These are phyloP conservation scores for Aphidius ervi DNA, from an alignment of 1,140 invertebrate genomes.

Conservation along the genomic window DNA sequence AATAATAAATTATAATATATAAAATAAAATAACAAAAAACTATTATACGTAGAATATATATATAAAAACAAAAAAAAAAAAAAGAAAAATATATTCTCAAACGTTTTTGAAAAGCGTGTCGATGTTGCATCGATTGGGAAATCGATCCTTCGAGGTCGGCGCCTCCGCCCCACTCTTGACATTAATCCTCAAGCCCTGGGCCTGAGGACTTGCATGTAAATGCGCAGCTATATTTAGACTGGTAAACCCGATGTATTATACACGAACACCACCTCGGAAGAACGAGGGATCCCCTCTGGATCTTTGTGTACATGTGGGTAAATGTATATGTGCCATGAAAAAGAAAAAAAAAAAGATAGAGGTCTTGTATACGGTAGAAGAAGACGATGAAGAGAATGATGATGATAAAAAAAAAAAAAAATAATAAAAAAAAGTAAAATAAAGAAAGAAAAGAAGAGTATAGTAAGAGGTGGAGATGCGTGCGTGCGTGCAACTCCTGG, in stretches of 20 bases:
- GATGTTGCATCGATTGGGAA: conserved; percentile 16
- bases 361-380: conserved; percentile 18
- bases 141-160: conserved; percentile 16
- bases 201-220: conserved; percentile 51
- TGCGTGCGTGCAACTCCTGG: conserved; percentile 45
- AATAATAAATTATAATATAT: background rate
- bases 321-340: conserved; percentile 10
- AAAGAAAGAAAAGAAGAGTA: conserved; percentile 12
- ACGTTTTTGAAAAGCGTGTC: background rate
- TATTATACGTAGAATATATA: background rate
- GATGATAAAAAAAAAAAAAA: conserved; percentile 3
- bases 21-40: conserved; percentile 11
- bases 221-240: conserved; percentile 51
- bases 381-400: conserved; percentile 9
- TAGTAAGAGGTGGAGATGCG: conserved; percentile 26
- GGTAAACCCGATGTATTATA: conserved; percentile 35
- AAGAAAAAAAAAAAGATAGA: conserved; percentile 4
- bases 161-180: conserved; percentile 40
- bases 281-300: conserved; percentile 18
- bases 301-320: background rate
- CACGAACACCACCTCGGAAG: conserved; percentile 14
- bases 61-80: background rate
- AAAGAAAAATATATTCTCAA: background rate
- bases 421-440: conserved; percentile 12
- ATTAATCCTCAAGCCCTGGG: conserved; percentile 49